These are phyloP conservation scores for Pica pica DNA, from an alignment of 2,113 vertebrate genomes.

Conservation along the genomic window DNA sequence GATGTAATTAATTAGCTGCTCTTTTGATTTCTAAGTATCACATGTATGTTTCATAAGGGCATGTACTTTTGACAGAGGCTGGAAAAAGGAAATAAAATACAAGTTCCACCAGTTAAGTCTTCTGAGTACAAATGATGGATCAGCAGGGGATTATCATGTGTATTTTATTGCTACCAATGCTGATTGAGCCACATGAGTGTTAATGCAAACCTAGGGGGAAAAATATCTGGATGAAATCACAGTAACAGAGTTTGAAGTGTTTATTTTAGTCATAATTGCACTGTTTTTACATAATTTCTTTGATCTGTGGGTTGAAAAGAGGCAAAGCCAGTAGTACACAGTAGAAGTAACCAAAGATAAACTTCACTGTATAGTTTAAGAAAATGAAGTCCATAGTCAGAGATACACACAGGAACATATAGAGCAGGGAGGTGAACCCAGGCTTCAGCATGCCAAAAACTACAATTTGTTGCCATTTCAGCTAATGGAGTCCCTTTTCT, in stretches of 20 bases:
- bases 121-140: constrained; percentile 40
- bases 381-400: not conserved
- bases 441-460: not conserved
- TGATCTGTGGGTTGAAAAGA: constrained; percentile 38
- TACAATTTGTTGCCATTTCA: not conserved
- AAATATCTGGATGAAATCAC: constrained; percentile 35
- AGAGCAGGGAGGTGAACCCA: not conserved
- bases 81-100: constrained; percentile 29
- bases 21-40: constrained; percentile 54
- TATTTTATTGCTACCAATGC: constrained; percentile 23
- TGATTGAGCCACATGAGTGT: constrained; percentile 16
- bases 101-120: not conserved
- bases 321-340: constrained; percentile 37
- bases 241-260: constrained; percentile 23
- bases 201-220: not conserved
- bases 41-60: constrained; percentile 1
- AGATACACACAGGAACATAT: not conserved
- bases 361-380: not conserved
- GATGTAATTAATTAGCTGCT: constrained; percentile 61
- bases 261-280: constrained; percentile 43
- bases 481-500: not conserved
- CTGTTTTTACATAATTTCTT: not conserved
- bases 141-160: constrained; percentile 11
- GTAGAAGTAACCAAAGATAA: constrained; percentile 7
- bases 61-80: constrained; percentile 41